Evolutionary conservation across 1,140 invertebrate species (phyloP), one percentile per base, ranked within the genome.

Genomic region (Lithobius niger): DNA sequence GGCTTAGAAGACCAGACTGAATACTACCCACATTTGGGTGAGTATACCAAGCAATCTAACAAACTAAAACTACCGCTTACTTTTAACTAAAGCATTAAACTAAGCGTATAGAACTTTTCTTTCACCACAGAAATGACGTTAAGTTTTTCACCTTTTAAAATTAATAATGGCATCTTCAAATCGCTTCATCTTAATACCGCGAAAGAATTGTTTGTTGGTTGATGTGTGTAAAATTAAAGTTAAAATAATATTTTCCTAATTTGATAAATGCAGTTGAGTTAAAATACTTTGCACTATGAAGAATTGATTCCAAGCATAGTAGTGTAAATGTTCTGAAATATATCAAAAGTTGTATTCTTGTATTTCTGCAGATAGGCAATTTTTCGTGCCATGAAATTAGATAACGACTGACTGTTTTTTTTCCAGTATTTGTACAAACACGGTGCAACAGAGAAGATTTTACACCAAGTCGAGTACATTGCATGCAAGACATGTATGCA

Each of bases 381-480:
- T n/a, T n/a, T n/a, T n/a, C n/a, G n/a, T n/a, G n/a, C n/a, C n/a
- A n/a, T n/a, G n/a, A n/a, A n/a, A n/a, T n/a, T n/a, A n/a, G n/a
- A n/a, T n/a, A n/a, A n/a, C n/a, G 21, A 19, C 40, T 19, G 13
- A 27, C 4, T 15, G 55, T 53, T 27, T 22, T 53, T 48, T 36
- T 62, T 65, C 13, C 55, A 62, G 67, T 89, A 24, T 79, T 89
- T 65, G 66, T 88, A 3, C 83, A 88, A 44, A 89, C 88, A 67
- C 80, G 80, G 67, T 80, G 80, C 27, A 74, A 77, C 59, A 64
- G 80, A 49, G 77, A 82, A 57, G 82, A 88, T 66, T 88, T 82
- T 60, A 77, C 76, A 28, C 77, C 79, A 1, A 68, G 71, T n/a
- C 75, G 70, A 52, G 75, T 84, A 44, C 76, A 77, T 60, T 73